Base-by-base conservation (phyloP, 2,113 vertebrate species). In the Egretta garzetta region DNA sequence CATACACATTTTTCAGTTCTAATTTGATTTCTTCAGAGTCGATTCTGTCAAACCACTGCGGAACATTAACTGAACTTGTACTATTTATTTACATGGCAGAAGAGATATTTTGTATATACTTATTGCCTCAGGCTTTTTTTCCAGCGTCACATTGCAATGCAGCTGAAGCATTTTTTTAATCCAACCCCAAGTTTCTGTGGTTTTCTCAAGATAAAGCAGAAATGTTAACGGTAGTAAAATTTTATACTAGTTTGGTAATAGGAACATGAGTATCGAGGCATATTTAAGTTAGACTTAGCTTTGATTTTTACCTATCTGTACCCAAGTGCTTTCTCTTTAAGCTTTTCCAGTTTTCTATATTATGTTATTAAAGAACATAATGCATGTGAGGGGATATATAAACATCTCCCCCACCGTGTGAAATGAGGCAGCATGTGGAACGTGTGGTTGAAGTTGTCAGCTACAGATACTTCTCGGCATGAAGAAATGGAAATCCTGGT, bases 281-380 rank as follows among this genome's bases (percentile, higher is more conserved):
- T 56, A 82, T 93, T 94, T 96, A 94, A 63, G 50, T 96, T 95
- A 97, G 52, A 88, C 41, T 86, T 88, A 85, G 33, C 33, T 96
- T 96, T 91, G 75, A 55, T 87, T 86, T 88, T 91, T 72, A 79
- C 49, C 62, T 64, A 6, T 77, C n/a, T 74, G 33, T 82, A 76
- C 32, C 84, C 85, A 90, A 95, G 74, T 85, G 71, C 79, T 92
- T 96, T 90, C 86, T 93, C 77, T 97, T 74, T 91, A 94, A 93
- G 63, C 43, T 80, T 87, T 79, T 88, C 35, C 49, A 47, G 37
- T 89, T 91, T 53, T 73, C 33, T 82, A 6, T 83, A 37, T 95
- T 73, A 47, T 88, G 50, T 94, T 95, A 85, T 93, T 97, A 95
- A 96, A 95, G 80, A 89, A 62, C 80, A 32, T 26, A 66, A 49